Percentiles rank a stretch among this genome's conserved stretches.
Evolutionary conservation across 2,113 vertebrate genomes (phyloP).

Genomic region (Pterocles orientalis): DNA sequence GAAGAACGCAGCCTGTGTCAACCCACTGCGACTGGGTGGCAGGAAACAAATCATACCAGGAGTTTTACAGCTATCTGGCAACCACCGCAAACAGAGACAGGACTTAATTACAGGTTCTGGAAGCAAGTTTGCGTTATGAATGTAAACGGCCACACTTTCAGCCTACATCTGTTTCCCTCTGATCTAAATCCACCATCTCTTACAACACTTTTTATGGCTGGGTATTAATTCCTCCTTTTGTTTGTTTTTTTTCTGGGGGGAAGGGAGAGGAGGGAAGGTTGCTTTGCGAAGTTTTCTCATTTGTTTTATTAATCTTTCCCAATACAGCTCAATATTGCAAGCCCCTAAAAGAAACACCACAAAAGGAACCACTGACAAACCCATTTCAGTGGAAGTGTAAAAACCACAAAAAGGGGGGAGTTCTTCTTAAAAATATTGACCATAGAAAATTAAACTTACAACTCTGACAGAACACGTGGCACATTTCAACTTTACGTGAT

Average conservation of each 20-base stretch:
- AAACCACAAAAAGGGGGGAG: too few relatives aligned
- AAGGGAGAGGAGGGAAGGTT: not conserved
- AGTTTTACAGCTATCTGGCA: not conserved
- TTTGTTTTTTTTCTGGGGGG: too few relatives aligned
- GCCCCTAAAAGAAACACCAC: too few relatives aligned
- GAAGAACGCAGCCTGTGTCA: not conserved
- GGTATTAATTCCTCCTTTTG: too few relatives aligned
- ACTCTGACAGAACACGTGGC: not conserved
- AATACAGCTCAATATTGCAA: too few relatives aligned
- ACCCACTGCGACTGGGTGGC: not conserved
- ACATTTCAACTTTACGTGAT: slow-evolving; percentile 83
- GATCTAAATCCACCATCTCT: not conserved
- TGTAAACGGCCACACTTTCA: not conserved
- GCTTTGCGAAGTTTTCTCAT: too few relatives aligned
- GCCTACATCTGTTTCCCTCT: not conserved
- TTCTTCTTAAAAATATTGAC: too few relatives aligned
- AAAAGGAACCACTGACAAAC: too few relatives aligned
- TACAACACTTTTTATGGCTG: not conserved
- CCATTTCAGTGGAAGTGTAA: too few relatives aligned
- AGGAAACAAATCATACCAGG: not conserved
- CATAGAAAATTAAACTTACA: too few relatives aligned
- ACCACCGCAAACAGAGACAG: not conserved
- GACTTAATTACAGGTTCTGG: not conserved
- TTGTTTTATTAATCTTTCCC: too few relatives aligned
- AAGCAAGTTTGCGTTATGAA: not conserved